Evolutionary conservation across 2,113 vertebrate genomes (phyloP), one percentile per base, ranked within the genome.

Genomic region (Semicossyphus pulcher): DNA sequence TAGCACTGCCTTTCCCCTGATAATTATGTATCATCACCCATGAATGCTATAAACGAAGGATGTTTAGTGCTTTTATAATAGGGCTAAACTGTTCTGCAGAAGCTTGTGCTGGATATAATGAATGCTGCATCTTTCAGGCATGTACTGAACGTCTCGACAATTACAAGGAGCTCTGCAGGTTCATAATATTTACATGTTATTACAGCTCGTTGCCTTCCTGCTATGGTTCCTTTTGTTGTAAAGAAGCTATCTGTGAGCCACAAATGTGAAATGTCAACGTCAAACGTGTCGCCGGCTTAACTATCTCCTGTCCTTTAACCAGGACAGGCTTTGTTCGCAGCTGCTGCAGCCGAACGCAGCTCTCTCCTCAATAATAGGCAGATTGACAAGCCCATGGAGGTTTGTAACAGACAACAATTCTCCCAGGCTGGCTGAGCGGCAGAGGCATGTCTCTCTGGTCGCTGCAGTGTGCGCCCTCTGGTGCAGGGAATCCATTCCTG

Each of bases 21-120:
- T 90, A 84, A 89, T 90, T 90, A 71, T 48, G 60, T 65, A 85
- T 87, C 84, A 86, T 90, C 81, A 78, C 70, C 76, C 56, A 53
- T 79, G 83, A 84, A 88, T 64, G 84, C 84, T 81, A 72, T 77
- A 89, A 89, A 89, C 44, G 71, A 62, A 72, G 66, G 81, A 71
- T 85, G 85, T 75, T 90, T 88, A 88, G 73, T 64, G 86, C 80
- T 84, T 52, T 74, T 76, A 72, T 64, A 89, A 88, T 71, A 44
- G 74, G 72, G 70, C 74, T 90, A 84, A 89, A 89, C 73, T 80
- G 72, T 79, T 71, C 28, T 7, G 71, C 47, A 81, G n/a, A 60
- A 60, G 31, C 49, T 34, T 5, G 66, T 45, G 62, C 80, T 65
- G 61, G 56, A 78, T 69, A 66, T 84, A 81, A 90, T 84, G 53